phyloP scores from a whole-genome alignment of 2,113 vertebrate genomes.

The Mesocricetus auratus region DNA sequence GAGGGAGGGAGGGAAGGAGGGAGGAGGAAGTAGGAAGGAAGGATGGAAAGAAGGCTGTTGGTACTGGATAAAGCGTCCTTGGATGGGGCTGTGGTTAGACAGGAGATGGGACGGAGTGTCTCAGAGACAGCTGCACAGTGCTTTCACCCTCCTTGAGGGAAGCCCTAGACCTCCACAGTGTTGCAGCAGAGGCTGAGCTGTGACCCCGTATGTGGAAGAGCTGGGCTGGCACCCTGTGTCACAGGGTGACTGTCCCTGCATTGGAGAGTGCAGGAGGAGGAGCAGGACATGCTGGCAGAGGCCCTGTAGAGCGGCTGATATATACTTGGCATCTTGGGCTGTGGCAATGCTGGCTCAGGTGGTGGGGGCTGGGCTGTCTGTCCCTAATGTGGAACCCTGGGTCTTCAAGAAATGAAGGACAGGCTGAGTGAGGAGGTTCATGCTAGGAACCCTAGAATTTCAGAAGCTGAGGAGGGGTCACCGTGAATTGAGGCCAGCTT shows the following conservation, averaged over 20 bases:
- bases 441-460: background rate
- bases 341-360: background rate
- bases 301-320: background rate
- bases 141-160: background rate
- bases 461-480: background rate
- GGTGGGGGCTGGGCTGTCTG: too few species aligned
- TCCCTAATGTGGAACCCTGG: background rate
- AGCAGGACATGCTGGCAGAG: background rate
- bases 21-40: background rate
- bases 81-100: background rate
- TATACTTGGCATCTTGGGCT: background rate
- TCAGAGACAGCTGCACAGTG: background rate
- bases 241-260: fast-evolving
- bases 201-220: background rate
- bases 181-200: background rate
- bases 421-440: background rate
- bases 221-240: background rate
- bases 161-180: too few species aligned
- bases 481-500: background rate
- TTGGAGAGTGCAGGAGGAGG: background rate
- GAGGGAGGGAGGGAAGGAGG: background rate
- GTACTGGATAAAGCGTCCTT: background rate
- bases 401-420: background rate
- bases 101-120: background rate
- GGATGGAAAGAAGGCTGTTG: background rate